Conservation (phyloP, 2,888 invertebrate species). For the Lycaena phlaeas region DNA sequence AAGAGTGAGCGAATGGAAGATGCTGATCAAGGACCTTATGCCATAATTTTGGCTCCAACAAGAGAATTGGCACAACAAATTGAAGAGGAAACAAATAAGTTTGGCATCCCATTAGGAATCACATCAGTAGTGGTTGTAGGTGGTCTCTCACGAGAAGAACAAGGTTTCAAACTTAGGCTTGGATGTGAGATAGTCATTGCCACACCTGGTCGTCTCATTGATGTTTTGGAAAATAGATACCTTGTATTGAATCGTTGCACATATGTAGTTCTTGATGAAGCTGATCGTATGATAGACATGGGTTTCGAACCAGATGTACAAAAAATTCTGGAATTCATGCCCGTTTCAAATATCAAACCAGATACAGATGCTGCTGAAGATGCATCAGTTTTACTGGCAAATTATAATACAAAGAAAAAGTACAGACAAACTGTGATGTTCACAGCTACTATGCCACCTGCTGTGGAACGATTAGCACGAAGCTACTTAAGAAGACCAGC, state of each 20-base stretch:
- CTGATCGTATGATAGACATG: conserved; percentile 99
- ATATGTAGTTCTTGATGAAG: conserved; percentile 96
- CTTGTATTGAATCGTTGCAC: conserved; percentile 97
- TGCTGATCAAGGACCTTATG: conserved; percentile 97
- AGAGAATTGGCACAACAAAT: conserved; percentile 99
- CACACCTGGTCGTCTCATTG: conserved; percentile 98
- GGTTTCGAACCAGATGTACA: conserved; percentile 99
- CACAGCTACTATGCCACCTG: conserved; percentile 99
- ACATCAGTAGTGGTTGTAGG: conserved; percentile 98
- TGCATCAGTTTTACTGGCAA: conserved; percentile 88
- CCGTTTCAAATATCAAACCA: conserved; percentile 97
- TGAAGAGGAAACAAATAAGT: conserved; percentile 98
- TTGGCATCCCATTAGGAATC: conserved; percentile 93
- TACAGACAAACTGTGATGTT: conserved; percentile 99
- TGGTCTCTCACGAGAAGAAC: conserved; percentile 96
- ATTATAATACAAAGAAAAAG: conserved; percentile 96
- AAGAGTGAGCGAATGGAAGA: conserved; percentile 94
- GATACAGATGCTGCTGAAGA: conserved; percentile 99
- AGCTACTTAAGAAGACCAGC: conserved; percentile 96
- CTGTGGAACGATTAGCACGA: conserved; percentile 95
- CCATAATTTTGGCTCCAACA: conserved; percentile 99
- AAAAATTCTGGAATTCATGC: conserved; percentile 97
- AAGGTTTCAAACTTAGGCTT: conserved; percentile 95
- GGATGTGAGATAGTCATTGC: conserved; percentile 99
- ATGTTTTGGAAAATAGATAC: conserved; percentile 98